Base-by-base conservation (phyloP, 2,888 invertebrate species). In the Bellardia pandia region DNA sequence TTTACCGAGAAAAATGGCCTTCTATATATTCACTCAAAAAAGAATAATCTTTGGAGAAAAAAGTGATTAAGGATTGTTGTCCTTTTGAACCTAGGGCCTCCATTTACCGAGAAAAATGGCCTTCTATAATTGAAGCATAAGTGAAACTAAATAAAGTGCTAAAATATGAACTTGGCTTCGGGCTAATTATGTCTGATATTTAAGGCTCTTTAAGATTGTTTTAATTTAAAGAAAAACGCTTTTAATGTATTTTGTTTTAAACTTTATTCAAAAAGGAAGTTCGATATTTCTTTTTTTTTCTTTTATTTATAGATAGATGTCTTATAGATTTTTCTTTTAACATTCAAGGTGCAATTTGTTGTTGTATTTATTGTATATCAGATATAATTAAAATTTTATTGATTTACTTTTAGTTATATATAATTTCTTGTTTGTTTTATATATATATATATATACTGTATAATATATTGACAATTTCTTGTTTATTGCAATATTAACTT, bases 391-490 rank as follows among this genome's bases (percentile, higher is more conserved):
- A 87, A 87, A 75, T 77, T 78, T 72, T 56, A 33, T 82, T 69
- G 13, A 42, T 82, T 69, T 82, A 45, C 40, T 56, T 23, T 42
- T 16, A 13, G 13, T 30, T 58, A 1, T 58, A 66, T 77, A 53
- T 56, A 68, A 68, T 68, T 64, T 56, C 66, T 6, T 9, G 33
- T 56, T 30, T 64, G 42, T 30, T 78, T 51, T 72, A 42, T n/a
- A 37, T 71, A 68, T 72, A 42, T n/a, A 37, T 71, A 68, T 79
- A 51, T 66, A 11, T 79, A 33, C 33, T 86, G 37, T 71, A 58
- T 81, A 72, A 84, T 80, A 86, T 86, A 86, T 84, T 84, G 86
- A 86, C 71, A 83, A 79, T 58, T 74, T 77, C n/a, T n/a, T 69
- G 11, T 60, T 37, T 81, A 72, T 76, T 82, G 77, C 72, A 72